Conservation (phyloP, 2,888 invertebrate genomes). For the Hartigia nigra region DNA sequence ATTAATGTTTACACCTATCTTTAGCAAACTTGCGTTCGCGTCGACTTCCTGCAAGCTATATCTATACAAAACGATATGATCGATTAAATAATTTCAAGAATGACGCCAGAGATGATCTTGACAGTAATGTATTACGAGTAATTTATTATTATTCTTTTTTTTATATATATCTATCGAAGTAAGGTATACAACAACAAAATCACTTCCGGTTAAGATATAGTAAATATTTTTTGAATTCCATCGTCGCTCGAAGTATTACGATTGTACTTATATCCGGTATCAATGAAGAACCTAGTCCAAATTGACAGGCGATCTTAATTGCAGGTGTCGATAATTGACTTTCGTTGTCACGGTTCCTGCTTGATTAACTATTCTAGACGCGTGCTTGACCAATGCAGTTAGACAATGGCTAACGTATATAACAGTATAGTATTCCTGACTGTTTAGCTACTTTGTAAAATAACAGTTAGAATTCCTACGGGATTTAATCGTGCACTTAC, state of each 20-base stretch:
- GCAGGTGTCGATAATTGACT: constrained; percentile 28
- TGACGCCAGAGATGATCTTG: not conserved
- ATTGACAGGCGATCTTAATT: constrained; percentile 14
- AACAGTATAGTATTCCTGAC: not conserved
- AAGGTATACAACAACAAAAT: not conserved
- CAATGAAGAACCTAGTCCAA: not conserved
- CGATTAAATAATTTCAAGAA: not conserved
- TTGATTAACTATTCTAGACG: not conserved
- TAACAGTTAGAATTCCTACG: not conserved
- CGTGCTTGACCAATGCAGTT: not conserved
- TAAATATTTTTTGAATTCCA: not conserved
- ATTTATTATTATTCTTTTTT: not conserved
- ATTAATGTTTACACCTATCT: constrained; percentile 3
- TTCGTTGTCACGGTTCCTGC: constrained; percentile 6
- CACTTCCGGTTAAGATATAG: not conserved
- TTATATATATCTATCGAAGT: not conserved
- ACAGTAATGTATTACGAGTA: not conserved
- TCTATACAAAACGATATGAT: not conserved
- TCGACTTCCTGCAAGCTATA: not conserved
- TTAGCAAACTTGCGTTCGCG: not conserved
- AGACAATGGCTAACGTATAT: constrained; percentile 1
- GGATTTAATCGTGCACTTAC: not conserved
- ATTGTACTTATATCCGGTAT: not conserved
- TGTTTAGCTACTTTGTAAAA: not conserved
- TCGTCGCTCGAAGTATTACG: too few relatives aligned